These are phyloP conservation scores for Sylvilagus floridanus DNA, from an alignment of 2,797 vertebrate species.

Conservation along the genomic window DNA sequence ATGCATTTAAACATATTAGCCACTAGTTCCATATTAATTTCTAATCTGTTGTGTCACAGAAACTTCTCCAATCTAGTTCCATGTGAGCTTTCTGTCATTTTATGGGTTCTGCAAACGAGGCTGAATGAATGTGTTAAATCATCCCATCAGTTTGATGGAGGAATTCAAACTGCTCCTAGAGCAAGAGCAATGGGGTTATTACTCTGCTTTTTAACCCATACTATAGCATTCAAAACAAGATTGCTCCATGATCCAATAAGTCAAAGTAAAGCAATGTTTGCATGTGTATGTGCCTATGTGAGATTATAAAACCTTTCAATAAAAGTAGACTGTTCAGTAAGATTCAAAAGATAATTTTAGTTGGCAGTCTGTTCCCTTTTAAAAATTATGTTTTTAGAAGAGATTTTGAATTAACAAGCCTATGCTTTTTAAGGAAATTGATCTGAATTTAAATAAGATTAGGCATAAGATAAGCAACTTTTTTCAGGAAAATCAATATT, in stretches of 20 bases:
- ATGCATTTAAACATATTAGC: conserved; percentile 43
- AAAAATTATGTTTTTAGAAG: background rate
- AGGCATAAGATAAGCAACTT: background rate
- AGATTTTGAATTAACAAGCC: background rate
- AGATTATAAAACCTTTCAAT: background rate
- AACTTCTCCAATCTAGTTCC: conserved; percentile 66
- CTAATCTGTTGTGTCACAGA: conserved; percentile 15
- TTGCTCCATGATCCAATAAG: conserved; percentile 74
- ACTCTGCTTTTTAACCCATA: conserved; percentile 85
- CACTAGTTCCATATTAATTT: conserved; percentile 52
- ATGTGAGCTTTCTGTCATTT: conserved; percentile 37
- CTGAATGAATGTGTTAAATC: conserved; percentile 83
- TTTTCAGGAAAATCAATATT: background rate
- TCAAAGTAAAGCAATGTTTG: conserved; percentile 44
- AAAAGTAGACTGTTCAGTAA: background rate
- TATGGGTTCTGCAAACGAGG: conserved; percentile 51
- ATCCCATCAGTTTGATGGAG: conserved; percentile 85
- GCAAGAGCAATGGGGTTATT: conserved; percentile 82
- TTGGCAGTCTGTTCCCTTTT: background rate
- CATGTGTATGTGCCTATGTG: fast-evolving
- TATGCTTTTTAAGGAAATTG: background rate
- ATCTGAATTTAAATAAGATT: background rate
- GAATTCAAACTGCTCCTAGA: conserved; percentile 84
- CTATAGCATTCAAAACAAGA: conserved; percentile 77
- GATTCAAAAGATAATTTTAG: conserved; percentile 6